phyloP scores from a whole-genome alignment of 2,888 invertebrate species.

The Hyles lineata region DNA sequence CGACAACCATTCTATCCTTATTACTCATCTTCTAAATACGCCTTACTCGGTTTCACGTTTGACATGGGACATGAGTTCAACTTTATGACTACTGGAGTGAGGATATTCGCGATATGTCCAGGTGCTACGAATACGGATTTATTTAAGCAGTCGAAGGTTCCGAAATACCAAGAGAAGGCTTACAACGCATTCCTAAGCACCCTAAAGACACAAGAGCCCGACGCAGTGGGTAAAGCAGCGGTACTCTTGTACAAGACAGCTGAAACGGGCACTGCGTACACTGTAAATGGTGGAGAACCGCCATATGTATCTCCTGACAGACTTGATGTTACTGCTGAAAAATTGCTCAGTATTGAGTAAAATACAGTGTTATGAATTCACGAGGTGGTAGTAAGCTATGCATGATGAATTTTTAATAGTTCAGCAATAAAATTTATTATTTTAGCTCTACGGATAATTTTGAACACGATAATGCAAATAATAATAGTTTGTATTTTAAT shows the following conservation, averaged over 20 bases:
- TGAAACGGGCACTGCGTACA: conserved; percentile 39
- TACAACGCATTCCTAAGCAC: conserved; percentile 31
- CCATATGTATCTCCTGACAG: conserved; percentile 19
- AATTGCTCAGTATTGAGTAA: background rate
- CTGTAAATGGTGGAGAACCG: conserved; percentile 32
- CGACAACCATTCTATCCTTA: background rate
- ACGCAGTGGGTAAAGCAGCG: conserved; percentile 40
- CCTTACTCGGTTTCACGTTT: conserved; percentile 75
- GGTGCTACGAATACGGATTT: conserved; percentile 72
- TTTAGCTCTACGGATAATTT: no score
- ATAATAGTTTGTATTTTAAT: no score
- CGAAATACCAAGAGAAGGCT: conserved; percentile 31
- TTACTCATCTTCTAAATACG: conserved; percentile 56
- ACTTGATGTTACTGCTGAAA: background rate
- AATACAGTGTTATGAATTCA: no score
- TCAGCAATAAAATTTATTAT: no score
- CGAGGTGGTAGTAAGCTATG: no score
- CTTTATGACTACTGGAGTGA: conserved; percentile 70
- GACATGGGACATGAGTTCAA: conserved; percentile 69
- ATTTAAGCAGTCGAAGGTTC: conserved; percentile 26
- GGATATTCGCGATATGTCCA: conserved; percentile 77
- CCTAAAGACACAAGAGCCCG: conserved; percentile 42
- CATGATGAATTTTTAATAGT: no score
- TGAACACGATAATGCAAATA: no score
- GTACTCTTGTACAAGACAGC: conserved; percentile 39